These are phyloP conservation scores for Yoshiicerus persimilis DNA, from an alignment of 1,140 invertebrate genomes.

Conservation along the genomic window DNA sequence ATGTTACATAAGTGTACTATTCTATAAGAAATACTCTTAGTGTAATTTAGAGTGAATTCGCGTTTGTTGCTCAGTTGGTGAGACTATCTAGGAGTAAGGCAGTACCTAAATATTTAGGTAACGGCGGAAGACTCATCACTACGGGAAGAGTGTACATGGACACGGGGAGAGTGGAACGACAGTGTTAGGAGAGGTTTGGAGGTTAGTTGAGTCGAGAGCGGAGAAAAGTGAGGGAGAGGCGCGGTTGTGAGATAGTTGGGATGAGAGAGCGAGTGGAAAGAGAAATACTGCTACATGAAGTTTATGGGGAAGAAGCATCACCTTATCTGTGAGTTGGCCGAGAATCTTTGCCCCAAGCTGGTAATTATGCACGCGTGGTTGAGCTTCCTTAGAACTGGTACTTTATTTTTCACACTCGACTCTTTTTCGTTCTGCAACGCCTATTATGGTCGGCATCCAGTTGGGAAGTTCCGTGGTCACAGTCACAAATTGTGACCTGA, in stretches of 20 bases:
- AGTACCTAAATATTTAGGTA: neutral
- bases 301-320: constrained; percentile 28
- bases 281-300: constrained; percentile 22
- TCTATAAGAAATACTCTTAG: too few species aligned
- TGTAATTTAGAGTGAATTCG: neutral
- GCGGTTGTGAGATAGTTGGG: neutral
- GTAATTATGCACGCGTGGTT: constrained; percentile 50
- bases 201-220: neutral
- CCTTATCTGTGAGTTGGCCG: constrained; percentile 25
- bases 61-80: neutral
- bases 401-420: constrained; percentile 48
- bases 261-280: neutral
- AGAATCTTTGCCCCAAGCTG: constrained; percentile 41
- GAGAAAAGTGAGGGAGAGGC: neutral
- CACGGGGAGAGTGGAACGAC: too few species aligned
- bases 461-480: neutral
- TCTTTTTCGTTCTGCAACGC: constrained; percentile 36
- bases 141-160: neutral
- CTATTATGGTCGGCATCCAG: neutral
- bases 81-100: neutral
- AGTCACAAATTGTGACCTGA: constrained; percentile 15
- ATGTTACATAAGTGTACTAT: too few species aligned
- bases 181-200: neutral
- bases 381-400: constrained; percentile 31
- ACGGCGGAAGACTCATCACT: neutral